Evolutionary conservation across 2,797 vertebrate species (phyloP), one percentile per base, ranked within the genome.

Genomic region (Cacajao melanocephalus): DNA sequence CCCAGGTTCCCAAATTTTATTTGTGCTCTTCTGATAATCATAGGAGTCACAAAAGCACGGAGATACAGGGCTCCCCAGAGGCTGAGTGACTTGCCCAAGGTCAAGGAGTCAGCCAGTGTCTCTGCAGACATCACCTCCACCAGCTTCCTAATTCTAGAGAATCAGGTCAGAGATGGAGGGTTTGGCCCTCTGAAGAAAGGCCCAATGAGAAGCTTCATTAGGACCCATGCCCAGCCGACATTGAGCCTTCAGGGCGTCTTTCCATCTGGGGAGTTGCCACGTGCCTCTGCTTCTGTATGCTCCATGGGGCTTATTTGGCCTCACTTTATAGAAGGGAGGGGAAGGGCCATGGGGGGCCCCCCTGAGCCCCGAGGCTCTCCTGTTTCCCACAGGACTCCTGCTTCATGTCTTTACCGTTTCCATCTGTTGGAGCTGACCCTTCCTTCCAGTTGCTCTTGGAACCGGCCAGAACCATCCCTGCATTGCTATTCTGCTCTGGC

Each of bases 401-500:
- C 24, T 17, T 39, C 82, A 2, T 0, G 8, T 30, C 55, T 82
- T 61, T 39, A 36, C 36, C 50, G 36, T 48, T 52, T 48, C 36
- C 33, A n/a, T 84, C 52, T n/a, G 26, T 48, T 1, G 14, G 44
- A 73, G 39, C 41, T 5, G 33, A 46, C 9, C 58, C 39, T 7
- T 39, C 75, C 76, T 81, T 44, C 90, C 19, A 15, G n/a, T 4
- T 82, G 76, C 36, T 39, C 44, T 67, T 50, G 61, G 58, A 79
- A n/a, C 13, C 48, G 84, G 33, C 17, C 3, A 3, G 22, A 44
- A 19, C 3, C 1, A 44, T 73, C 33, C 36, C 4, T 6, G 2
- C 3, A 2, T 24, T 15, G n/a, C 46, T 22, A 1, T 36, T 50
- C 86, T 36, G n/a, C 0, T 0, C 8, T 36, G 80, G 75, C 46